A percentile compares a stretch with the other conserved stretches of the same genome.
Evolutionary conservation across 2,113 vertebrate species (phyloP).

Genomic region (Rhadina sibilatrix): DNA sequence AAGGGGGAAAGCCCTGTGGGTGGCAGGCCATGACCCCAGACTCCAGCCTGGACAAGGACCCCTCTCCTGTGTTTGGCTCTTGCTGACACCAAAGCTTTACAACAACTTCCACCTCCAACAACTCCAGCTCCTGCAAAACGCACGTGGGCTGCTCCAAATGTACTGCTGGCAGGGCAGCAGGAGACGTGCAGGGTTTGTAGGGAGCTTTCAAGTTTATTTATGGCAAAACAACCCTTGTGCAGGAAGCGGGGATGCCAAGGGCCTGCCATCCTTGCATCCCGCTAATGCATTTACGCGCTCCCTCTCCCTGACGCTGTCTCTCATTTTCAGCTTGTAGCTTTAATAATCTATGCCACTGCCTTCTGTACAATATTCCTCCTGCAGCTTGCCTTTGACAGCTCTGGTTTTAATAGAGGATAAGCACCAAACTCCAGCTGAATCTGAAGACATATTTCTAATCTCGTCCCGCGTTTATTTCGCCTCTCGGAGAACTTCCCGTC

Average conservation of each 20-base stretch:
- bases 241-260: neutral
- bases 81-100: neutral
- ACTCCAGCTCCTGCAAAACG: neutral
- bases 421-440: conserved; percentile 28
- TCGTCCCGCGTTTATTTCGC: neutral
- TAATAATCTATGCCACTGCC: conserved; percentile 47
- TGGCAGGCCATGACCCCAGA: neutral
- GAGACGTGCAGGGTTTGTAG: neutral
- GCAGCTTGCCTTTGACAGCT: conserved; percentile 55
- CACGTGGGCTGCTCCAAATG: rapidly evolving
- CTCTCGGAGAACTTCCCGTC: neutral
- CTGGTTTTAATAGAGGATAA: conserved; percentile 48
- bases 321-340: conserved; percentile 45
- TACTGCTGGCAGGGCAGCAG: neutral
- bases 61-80: rapidly evolving
- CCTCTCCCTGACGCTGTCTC: neutral
- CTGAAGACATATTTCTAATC: conserved; percentile 28
- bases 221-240: neutral
- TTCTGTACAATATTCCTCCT: conserved; percentile 9
- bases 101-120: neutral
- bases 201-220: neutral
- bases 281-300: neutral
- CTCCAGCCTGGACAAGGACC: neutral
- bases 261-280: neutral
- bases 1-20: neutral